Evolutionary conservation across 2,888 invertebrate genomes (phyloP).

Genomic region (Conistra vaccinii): DNA sequence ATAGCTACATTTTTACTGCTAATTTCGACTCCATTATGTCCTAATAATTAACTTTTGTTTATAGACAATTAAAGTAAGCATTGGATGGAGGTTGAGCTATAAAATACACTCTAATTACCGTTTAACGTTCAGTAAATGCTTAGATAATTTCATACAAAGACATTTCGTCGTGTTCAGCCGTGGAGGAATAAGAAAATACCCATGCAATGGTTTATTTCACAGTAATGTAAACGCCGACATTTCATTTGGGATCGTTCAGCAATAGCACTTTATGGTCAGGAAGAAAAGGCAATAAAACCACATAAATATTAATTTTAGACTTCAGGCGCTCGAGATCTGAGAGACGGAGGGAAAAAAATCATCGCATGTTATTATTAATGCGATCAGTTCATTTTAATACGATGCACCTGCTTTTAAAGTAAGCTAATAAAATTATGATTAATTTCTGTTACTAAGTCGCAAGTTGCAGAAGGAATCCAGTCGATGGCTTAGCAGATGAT

Average conservation of each 20-base stretch:
- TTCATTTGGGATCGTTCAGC: constrained; percentile 72
- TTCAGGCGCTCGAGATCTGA: constrained; percentile 75
- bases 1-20: constrained; percentile 41
- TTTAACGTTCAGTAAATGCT: constrained; percentile 60
- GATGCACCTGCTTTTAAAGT: constrained; percentile 59
- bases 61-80: constrained; percentile 62
- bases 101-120: constrained; percentile 61
- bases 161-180: constrained; percentile 40
- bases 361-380: constrained; percentile 67
- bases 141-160: constrained; percentile 63
- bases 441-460: constrained; percentile 52
- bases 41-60: constrained; percentile 61
- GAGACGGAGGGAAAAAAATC: constrained; percentile 67
- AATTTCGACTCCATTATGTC: constrained; percentile 45
- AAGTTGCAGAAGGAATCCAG: constrained; percentile 17
- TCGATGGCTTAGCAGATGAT: constrained; percentile 36
- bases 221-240: constrained; percentile 70
- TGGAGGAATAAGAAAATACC: constrained; percentile 41
- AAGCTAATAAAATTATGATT: constrained; percentile 66
- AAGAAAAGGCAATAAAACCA: constrained; percentile 81
- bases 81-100: constrained; percentile 59
- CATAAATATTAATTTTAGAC: constrained; percentile 76
- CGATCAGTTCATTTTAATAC: constrained; percentile 62
- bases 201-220: constrained; percentile 64
- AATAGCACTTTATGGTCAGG: constrained; percentile 78